These are phyloP conservation scores for Stratiomys singularior DNA, from an alignment of 2,888 invertebrate genomes.

Conservation along the genomic window DNA sequence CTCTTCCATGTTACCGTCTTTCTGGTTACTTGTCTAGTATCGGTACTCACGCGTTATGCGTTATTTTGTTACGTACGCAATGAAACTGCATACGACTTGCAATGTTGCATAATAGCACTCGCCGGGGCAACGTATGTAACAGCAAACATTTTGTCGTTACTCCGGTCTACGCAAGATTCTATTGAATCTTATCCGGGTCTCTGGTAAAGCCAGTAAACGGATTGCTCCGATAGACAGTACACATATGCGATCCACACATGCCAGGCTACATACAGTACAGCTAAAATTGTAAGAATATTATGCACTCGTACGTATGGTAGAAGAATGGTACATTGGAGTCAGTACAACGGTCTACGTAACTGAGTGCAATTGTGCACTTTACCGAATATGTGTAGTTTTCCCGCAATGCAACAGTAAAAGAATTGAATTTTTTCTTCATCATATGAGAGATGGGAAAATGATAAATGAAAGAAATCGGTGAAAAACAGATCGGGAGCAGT, in stretches of 20 bases:
- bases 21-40: not conserved
- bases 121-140: not conserved
- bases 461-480: conserved; percentile 28
- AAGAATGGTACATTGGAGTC: not conserved
- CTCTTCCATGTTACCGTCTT: conserved; percentile 5
- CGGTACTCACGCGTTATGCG: conserved; percentile 32
- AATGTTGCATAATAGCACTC: conserved; percentile 22
- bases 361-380: conserved; percentile 22
- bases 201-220: conserved; percentile 14
- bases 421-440: conserved; percentile 2
- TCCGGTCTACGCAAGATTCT: conserved; percentile 21
- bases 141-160: not conserved
- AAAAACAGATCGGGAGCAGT: conserved; percentile 35
- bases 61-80: conserved; percentile 24
- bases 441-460: conserved; percentile 32
- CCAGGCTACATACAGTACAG: not conserved
- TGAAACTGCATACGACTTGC: conserved; percentile 27
- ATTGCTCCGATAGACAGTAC: not conserved
- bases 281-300: no score
- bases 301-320: not conserved
- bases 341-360: conserved; percentile 24
- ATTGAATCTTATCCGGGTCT: conserved; percentile 27
- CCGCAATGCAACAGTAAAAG: conserved; percentile 41
- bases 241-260: not conserved
- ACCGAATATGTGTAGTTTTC: conserved; percentile 44